These are phyloP conservation scores for Nixonia krombeini DNA, from an alignment of 1,140 invertebrate species.

Conservation along the genomic window DNA sequence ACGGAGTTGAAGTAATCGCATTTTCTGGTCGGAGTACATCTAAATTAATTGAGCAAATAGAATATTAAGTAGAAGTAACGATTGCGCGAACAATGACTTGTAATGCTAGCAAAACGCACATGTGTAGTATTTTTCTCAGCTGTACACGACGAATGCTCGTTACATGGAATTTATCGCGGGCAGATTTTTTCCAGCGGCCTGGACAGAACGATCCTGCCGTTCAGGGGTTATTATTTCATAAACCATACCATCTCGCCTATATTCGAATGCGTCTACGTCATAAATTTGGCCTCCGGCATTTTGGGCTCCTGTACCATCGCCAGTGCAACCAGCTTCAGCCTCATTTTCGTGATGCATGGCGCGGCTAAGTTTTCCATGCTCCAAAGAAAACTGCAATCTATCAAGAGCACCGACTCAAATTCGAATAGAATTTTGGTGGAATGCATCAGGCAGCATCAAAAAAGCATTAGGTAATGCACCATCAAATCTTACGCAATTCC, in stretches of 20 bases:
- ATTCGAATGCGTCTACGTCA: constrained; percentile 10
- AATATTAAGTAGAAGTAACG: too few species aligned
- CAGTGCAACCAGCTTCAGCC: constrained; percentile 16
- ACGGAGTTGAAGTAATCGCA: too few species aligned
- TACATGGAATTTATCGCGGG: too few species aligned
- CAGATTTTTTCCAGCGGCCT: background rate
- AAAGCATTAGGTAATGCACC: constrained; percentile 20
- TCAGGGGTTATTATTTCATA: constrained; percentile 29
- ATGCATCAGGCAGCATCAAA: constrained; percentile 18
- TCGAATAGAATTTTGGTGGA: background rate
- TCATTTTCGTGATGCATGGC: constrained; percentile 10
- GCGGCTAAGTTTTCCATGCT: constrained; percentile 23
- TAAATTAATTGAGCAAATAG: too few species aligned
- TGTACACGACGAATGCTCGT: too few species aligned
- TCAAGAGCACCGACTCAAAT: constrained; percentile 2
- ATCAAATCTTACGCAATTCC: background rate
- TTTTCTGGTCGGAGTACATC: too few species aligned
- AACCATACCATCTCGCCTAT: constrained; percentile 10
- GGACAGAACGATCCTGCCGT: constrained; percentile 13
- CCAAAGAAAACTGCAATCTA: constrained; percentile 10
- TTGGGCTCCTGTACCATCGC: constrained; percentile 1
- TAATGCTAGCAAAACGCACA: too few species aligned
- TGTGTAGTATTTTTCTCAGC: too few species aligned
- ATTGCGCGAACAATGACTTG: too few species aligned
- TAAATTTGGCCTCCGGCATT: constrained; percentile 9